Percentiles rank a stretch among this genome's conserved stretches.
These are phyloP conservation scores for Lagorchestes hirsutus DNA, from an alignment of 2,797 vertebrate species.

Conservation along the genomic window DNA sequence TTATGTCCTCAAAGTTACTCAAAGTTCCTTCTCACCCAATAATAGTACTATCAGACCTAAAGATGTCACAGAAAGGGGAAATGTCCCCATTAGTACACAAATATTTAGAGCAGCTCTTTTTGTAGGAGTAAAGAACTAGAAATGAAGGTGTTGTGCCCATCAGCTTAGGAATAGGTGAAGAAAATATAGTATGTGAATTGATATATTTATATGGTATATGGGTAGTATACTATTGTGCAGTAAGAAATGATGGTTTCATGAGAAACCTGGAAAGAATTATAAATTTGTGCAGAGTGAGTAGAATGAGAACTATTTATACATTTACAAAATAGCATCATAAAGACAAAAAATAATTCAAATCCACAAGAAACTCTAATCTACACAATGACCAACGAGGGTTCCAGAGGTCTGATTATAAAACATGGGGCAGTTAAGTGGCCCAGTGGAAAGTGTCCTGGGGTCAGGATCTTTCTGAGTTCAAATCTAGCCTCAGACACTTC, in stretches of 20 bases:
- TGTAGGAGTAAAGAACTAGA: neutral
- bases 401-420: neutral
- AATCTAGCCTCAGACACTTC: neutral
- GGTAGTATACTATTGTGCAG: neutral
- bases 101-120: neutral
- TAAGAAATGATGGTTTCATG: neutral
- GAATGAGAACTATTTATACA: neutral
- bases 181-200: neutral
- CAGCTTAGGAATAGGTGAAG: neutral
- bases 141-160: neutral
- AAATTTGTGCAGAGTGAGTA: neutral
- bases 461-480: neutral
- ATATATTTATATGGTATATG: neutral
- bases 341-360: neutral
- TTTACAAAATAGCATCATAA: neutral
- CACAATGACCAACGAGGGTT: neutral
- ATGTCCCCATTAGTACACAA: neutral
- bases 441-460: neutral
- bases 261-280: neutral
- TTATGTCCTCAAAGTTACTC: neutral
- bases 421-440: neutral
- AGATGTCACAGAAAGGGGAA: neutral
- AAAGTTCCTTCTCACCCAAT: neutral
- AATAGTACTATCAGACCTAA: neutral
- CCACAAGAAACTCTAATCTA: neutral